A percentile compares a stretch with the other conserved stretches of the same genome.
phyloP scores from a whole-genome alignment of 2,113 vertebrate genomes.

The Bufo gargarizans region DNA sequence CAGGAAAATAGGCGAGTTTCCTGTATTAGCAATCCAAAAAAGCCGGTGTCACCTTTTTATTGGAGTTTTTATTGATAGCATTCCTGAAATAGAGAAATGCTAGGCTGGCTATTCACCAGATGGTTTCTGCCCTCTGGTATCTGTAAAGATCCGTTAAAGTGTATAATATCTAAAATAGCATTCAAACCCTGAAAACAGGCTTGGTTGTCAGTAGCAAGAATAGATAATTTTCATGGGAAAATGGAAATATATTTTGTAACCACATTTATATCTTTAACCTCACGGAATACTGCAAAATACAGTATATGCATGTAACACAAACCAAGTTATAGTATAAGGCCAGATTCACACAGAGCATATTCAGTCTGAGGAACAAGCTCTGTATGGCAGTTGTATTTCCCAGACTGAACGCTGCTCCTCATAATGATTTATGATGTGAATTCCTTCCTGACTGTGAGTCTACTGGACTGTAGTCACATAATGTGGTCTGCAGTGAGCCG shows the following conservation, averaged over 20 bases:
- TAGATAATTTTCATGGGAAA: background rate
- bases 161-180: background rate
- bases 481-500: no score
- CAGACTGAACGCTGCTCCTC: no score
- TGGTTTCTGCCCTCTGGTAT: background rate
- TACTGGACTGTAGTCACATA: no score
- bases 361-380: no score
- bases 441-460: no score
- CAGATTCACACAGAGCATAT: no score
- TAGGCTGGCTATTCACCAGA: background rate
- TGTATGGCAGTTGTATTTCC: no score
- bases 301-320: background rate
- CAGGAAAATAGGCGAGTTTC: conserved; percentile 23
- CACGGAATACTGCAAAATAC: background rate
- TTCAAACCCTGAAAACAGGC: background rate
- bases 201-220: background rate
- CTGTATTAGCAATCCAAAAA: conserved; percentile 18
- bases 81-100: conserved; percentile 12
- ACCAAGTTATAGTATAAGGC: background rate
- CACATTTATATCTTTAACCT: background rate
- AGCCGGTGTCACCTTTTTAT: conserved; percentile 37
- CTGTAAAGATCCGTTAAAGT: background rate
- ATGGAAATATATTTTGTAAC: background rate
- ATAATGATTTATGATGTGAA: no score
- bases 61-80: conserved; percentile 6